Base-by-base conservation (phyloP, 1,140 invertebrate genomes). In the Oryctes rhinoceros region DNA sequence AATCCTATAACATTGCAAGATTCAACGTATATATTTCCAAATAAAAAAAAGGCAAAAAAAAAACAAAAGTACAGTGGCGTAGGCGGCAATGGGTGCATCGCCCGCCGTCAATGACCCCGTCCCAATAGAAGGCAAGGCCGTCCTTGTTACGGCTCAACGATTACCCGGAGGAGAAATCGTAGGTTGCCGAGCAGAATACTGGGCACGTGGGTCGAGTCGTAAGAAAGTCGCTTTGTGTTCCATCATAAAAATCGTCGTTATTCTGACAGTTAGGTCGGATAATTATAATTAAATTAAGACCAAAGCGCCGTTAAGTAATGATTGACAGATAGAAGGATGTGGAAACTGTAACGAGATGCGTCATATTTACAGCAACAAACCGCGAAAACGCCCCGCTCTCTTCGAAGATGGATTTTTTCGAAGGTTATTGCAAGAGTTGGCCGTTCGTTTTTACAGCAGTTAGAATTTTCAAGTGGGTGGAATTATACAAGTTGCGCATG, bases 81-180 rank as follows among this genome's bases (percentile, higher is more conserved):
- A 71, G 65, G 65, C 15, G 65, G 35, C 10, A 30, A 11, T 71
- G 65, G 65, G 65, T 71, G 65, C 65, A 71, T 71, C 65, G 65
- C 35, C n/a, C 65, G 20, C 65, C 65, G 65, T 71, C 65, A 71
- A 71, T 20, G 35, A 71, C 65, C 65, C 65, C 65, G 65, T 35
- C 65, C 65, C 24, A 71, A 15, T 59, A 24, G 65, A 71, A 35
- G 35, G 24, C 65, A 71, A 71, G 65, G 65, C 24, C 65, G 65
- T 71, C n/a, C 6, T 71, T 35, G 35, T 37, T 37, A 18, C 65
- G 11, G 20, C 65, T n/a, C 24, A 24, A 71, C 4, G 62, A 9
- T n/a, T 67, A 67, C 30, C 18, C 30, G 15, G 9, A 67, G 24
- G 35, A 39, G 39, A 39, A 39, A 39, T 39, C 24, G 35, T 71